Conservation (phyloP, 1,140 invertebrate genomes). For the Drosophila repleta region DNA sequence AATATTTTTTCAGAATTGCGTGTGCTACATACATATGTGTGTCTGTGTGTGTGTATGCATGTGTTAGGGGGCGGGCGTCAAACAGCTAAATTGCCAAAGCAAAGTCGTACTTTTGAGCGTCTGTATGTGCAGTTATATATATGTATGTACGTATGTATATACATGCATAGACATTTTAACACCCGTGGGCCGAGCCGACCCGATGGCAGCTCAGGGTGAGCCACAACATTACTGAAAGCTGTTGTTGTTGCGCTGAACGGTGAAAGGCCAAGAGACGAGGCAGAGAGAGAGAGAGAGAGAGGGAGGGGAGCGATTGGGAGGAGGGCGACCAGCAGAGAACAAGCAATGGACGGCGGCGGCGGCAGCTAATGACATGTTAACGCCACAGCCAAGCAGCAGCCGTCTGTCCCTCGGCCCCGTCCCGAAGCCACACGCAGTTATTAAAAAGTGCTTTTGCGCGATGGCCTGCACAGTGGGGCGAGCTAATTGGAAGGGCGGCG, state of each 20-base stretch:
- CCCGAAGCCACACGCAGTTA: conserved; percentile 70
- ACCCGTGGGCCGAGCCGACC: conserved; percentile 73
- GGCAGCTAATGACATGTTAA: conserved; percentile 79
- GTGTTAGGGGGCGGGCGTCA: conserved; percentile 56
- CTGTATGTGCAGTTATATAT: conserved; percentile 17
- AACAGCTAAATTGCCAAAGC: conserved; percentile 61
- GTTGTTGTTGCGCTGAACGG: conserved; percentile 72
- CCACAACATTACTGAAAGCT: conserved; percentile 67
- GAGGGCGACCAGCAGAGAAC: conserved; percentile 17
- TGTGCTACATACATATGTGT: conserved; percentile 21
- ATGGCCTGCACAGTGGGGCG: conserved; percentile 60
- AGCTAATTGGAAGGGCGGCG: conserved; percentile 21
- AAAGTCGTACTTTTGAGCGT: conserved; percentile 21
- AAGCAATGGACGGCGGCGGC: conserved; percentile 31
- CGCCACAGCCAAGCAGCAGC: conserved; percentile 54
- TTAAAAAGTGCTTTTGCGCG: conserved; percentile 72
- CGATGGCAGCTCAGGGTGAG: conserved; percentile 78
- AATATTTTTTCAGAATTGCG: conserved; percentile 49
- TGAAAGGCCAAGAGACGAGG: conserved; percentile 66
- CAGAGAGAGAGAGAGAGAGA: neutral
- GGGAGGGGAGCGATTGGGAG: conserved; percentile 20
- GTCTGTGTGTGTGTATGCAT: neutral
- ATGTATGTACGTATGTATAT: neutral
- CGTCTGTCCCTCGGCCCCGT: conserved; percentile 24
- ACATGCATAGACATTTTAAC: conserved; percentile 56